Percentiles rank a stretch among this genome's conserved stretches.
These are phyloP conservation scores for Perca fluviatilis DNA, from an alignment of 2,113 vertebrate genomes.

Conservation along the genomic window DNA sequence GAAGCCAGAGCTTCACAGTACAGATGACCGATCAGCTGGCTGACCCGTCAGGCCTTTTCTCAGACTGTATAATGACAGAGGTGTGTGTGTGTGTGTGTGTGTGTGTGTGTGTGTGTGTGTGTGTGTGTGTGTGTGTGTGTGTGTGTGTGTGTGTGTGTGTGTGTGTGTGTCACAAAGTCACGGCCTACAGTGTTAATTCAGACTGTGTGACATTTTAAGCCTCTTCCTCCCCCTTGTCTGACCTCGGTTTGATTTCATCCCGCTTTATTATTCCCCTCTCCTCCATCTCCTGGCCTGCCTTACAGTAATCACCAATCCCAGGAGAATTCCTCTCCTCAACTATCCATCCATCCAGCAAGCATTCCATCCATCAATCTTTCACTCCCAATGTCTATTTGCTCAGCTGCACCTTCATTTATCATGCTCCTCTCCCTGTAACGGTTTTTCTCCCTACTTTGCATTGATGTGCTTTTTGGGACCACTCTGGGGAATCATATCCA, in stretches of 20 bases:
- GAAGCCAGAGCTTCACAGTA: background rate
- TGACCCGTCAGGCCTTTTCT: constrained; percentile 39
- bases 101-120: constrained; percentile 4
- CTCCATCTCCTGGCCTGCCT: background rate
- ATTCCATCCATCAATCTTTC: constrained; percentile 26
- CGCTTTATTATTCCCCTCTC: background rate
- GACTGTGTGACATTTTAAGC: constrained; percentile 44
- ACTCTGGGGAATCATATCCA: constrained; percentile 58
- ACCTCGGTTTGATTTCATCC: background rate
- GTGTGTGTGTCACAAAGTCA: constrained; percentile 50
- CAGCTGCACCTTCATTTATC: constrained; percentile 38
- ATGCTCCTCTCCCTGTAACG: constrained; percentile 23
- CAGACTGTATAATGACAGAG: constrained; percentile 48
- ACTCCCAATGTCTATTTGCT: constrained; percentile 14
- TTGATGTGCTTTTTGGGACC: constrained; percentile 52
- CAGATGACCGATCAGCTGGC: constrained; percentile 44
- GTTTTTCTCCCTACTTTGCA: constrained; percentile 48
- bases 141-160: constrained; percentile 5
- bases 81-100: constrained; percentile 7
- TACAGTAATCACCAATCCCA: constrained; percentile 35
- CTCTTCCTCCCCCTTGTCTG: background rate
- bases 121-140: constrained; percentile 16
- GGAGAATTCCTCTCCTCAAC: constrained; percentile 8
- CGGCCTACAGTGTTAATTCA: constrained; percentile 45
- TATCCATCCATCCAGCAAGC: background rate